Percentiles rank a stretch among this genome's conserved stretches.
Evolutionary conservation across 2,888 invertebrate genomes (phyloP).

Genomic region (Cerastoderma edule): DNA sequence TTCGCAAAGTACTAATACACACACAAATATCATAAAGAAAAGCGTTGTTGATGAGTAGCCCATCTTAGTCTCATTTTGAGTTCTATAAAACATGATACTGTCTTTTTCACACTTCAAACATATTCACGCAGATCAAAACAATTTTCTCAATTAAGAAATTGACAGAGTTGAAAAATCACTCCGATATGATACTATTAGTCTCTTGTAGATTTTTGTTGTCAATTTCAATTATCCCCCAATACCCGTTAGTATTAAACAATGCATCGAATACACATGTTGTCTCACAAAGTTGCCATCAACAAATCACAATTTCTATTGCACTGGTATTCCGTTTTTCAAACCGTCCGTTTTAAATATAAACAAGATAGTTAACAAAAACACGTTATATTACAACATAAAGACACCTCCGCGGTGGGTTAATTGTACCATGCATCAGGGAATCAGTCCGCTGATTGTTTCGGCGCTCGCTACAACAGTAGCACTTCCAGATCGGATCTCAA

Average conservation of each 20-base stretch:
- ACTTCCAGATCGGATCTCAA: background rate
- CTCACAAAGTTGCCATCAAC: background rate
- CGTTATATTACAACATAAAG: too few species aligned
- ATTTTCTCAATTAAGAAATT: slow-evolving; percentile 4
- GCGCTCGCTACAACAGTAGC: background rate
- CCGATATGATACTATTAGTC: too few species aligned
- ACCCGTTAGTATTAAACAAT: background rate
- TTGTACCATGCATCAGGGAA: too few species aligned
- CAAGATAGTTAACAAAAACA: too few species aligned
- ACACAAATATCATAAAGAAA: slow-evolving; percentile 32
- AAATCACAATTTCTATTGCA: too few species aligned
- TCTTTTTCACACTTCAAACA: background rate
- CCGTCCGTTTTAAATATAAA: too few species aligned
- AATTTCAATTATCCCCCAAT: background rate
- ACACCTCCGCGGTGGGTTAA: too few species aligned
- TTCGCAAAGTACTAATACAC: slow-evolving; percentile 15
- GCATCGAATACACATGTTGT: background rate
- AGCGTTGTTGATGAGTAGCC: slow-evolving; percentile 34
- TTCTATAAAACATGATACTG: background rate
- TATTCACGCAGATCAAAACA: too few species aligned
- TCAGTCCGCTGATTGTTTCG: too few species aligned
- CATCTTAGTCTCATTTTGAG: slow-evolving; percentile 51
- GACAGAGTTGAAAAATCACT: too few species aligned
- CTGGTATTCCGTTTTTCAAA: too few species aligned
- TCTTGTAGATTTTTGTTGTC: background rate